Base-by-base conservation (phyloP, 2,797 vertebrate species). In the Pangasius macronema region DNA sequence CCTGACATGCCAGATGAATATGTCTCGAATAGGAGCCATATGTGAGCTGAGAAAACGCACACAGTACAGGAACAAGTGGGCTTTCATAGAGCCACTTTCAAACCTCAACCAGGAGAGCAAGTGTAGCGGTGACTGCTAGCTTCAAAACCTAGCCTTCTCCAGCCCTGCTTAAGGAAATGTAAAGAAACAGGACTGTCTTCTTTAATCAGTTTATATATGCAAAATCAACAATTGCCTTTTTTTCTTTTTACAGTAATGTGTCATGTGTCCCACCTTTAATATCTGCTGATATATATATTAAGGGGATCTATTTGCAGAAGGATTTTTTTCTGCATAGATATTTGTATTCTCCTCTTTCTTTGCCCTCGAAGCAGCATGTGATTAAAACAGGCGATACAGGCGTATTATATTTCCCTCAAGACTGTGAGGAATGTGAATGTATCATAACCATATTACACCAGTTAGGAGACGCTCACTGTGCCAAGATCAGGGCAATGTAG, bases 381-480 rank as follows among this genome's bases (percentile, higher is more conserved):
- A 95, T 95, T 95, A 94, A 95, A 95, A 93, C 92, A 88, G 92
- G 90, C 93, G 94, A 94, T 94, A 95, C 91, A 92, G 91, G 90
- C 91, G 77, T 94, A 95, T 95, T 93, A 91, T 91, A 92, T 95
- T 96, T 95, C 94, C 92, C 91, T 39, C 90, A 93, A 94, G 93
- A 85, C 89, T 92, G 92, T 91, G 93, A 95, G 92, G 94, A 95
- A 95, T 93, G 93, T 91, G 93, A 94, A 95, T 95, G 93, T 93
- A 95, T 95, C 94, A 94, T 94, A 95, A 94, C 93, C 93, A 93
- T 95, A 95, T 95, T 95, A 94, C 92, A 92, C 88, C 91, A 92
- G 93, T 95, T 94, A 94, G 91, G 87, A 92, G 91, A 87, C 42
- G 67, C 77, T 79, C 39, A 76, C 39, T 77, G 82, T 93, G 94